Conservation (phyloP, 2,113 vertebrate species). For the Ifrita kowaldi region DNA sequence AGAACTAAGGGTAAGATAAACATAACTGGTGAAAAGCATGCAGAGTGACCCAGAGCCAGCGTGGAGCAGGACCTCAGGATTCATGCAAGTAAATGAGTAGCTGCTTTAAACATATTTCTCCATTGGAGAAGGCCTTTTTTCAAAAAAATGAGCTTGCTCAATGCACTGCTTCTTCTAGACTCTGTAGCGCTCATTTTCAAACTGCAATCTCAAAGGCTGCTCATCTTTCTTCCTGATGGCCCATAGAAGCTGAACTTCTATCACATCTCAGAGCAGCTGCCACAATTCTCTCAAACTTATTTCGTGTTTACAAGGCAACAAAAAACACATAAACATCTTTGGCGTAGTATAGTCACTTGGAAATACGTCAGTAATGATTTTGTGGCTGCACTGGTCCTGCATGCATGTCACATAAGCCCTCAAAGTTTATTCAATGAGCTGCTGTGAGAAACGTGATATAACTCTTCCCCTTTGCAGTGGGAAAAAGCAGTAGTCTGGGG, state of each 20-base stretch:
- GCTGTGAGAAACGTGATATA: background rate
- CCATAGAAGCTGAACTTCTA: background rate
- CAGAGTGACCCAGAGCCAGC: background rate
- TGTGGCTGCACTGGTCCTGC: background rate
- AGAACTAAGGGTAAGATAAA: background rate
- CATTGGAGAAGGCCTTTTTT: fast-evolving
- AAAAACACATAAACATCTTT: slow-evolving; percentile 28
- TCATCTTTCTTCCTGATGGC: slow-evolving; percentile 20
- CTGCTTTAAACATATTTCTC: background rate
- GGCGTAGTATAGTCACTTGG: background rate
- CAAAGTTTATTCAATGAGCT: background rate
- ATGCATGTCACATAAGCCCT: fast-evolving
- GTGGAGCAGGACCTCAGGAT: background rate
- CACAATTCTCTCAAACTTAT: background rate
- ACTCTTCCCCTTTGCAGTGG: background rate
- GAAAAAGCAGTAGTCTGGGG: background rate
- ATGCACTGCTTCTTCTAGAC: background rate
- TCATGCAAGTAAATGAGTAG: background rate
- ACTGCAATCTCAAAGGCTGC: background rate
- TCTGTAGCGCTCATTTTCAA: background rate
- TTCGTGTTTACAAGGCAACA: slow-evolving; percentile 45
- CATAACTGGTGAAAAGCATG: fast-evolving
- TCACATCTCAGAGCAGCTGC: background rate
- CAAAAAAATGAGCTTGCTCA: background rate
- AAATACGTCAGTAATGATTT: slow-evolving; percentile 37